A percentile compares a stretch with the other conserved stretches of the same genome.
These are phyloP conservation scores for Tachuris rubrigastra DNA, from an alignment of 2,113 vertebrate species.

Conservation along the genomic window DNA sequence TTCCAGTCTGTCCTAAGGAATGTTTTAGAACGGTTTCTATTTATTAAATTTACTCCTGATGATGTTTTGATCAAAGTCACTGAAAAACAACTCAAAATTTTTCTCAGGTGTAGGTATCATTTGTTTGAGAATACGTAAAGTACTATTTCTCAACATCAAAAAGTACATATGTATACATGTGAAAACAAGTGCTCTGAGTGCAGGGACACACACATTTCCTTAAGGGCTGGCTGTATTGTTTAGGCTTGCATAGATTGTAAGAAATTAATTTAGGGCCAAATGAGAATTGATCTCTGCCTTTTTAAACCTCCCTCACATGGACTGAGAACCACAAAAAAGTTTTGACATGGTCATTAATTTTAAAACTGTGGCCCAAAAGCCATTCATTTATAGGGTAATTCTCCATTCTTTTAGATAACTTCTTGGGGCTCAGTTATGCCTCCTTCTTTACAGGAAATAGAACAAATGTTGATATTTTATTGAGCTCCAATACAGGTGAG, in stretches of 20 bases:
- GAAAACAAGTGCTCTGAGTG: not conserved
- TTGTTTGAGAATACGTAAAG: not conserved
- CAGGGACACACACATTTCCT: not conserved
- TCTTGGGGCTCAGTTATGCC: not conserved
- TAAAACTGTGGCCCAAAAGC: not conserved
- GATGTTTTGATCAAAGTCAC: not conserved
- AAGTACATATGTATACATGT: rapidly evolving
- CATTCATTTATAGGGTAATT: not conserved
- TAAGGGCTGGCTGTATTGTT: not conserved
- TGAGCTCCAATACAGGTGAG: not conserved
- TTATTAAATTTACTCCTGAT: not conserved
- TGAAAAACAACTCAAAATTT: not conserved
- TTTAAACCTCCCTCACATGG: not conserved
- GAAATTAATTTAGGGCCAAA: not conserved
- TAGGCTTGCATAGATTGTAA: not conserved
- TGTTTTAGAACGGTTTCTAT: not conserved
- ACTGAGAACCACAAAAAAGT: not conserved
- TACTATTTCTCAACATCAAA: not conserved
- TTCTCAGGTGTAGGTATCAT: not conserved
- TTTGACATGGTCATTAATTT: not conserved
- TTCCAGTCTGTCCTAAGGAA: not conserved
- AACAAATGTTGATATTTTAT: not conserved
- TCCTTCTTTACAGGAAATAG: not conserved
- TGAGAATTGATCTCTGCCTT: not conserved
- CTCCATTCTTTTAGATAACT: not conserved